A percentile compares a stretch with the other conserved stretches of the same genome.
Conservation (phyloP, 2,797 vertebrate genomes). For the Peromyscus nudipes region DNA sequence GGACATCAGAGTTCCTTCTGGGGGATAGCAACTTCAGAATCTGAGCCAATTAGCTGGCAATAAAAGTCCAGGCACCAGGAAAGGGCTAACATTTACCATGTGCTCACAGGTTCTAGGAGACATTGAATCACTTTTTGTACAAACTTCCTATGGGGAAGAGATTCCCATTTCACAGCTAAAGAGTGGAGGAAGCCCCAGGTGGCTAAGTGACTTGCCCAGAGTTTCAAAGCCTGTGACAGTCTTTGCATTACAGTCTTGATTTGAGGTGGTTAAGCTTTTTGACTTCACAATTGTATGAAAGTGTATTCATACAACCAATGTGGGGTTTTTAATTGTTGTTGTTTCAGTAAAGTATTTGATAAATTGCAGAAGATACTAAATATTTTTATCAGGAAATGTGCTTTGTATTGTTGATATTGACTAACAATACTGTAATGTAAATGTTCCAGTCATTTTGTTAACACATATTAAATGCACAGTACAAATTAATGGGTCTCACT, state of each 20-base stretch:
- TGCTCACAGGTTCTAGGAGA: not conserved
- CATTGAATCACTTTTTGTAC: rapidly evolving
- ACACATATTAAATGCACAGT: not conserved
- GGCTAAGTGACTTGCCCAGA: not conserved
- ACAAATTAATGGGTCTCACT: no score
- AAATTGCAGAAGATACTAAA: not conserved
- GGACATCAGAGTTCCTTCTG: not conserved
- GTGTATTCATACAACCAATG: not conserved
- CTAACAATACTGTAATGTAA: not conserved
- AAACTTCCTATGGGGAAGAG: not conserved
- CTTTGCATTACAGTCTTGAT: not conserved
- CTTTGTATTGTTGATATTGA: not conserved
- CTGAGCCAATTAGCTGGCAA: not conserved
- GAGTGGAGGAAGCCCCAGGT: not conserved
- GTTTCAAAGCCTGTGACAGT: not conserved
- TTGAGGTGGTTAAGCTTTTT: not conserved
- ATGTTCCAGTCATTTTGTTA: not conserved
- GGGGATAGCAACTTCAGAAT: not conserved
- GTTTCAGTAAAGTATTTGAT: not conserved
- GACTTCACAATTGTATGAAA: not conserved
- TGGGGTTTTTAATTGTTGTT: not conserved
- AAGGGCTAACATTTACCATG: not conserved
- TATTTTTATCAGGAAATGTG: not conserved
- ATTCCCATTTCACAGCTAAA: not conserved
- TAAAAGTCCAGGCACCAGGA: not conserved